Conservation (phyloP, 2,113 vertebrate genomes). For the Tychaedon coryphoeus region DNA sequence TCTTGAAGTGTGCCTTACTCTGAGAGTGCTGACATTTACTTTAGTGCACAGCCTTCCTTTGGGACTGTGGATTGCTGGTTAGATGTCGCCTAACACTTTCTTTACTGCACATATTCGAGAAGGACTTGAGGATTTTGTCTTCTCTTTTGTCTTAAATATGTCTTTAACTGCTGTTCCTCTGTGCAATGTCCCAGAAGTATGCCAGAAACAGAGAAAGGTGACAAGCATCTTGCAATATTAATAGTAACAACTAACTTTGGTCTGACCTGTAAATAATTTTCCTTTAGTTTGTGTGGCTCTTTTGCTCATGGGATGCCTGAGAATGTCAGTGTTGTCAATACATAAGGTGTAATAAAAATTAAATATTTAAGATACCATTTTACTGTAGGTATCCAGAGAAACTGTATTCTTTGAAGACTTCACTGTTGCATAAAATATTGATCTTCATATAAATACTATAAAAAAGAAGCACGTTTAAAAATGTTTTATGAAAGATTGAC, state of each 20-base stretch:
- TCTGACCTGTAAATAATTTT: not conserved
- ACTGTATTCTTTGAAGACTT: not conserved
- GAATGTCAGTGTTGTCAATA: not conserved
- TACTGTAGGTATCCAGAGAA: not conserved
- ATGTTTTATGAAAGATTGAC: not conserved
- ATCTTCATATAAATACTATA: not conserved
- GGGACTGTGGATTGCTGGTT: not conserved
- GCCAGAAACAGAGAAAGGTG: not conserved
- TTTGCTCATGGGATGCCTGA: not conserved
- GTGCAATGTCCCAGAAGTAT: not conserved
- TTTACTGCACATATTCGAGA: not conserved
- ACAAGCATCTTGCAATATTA: not conserved
- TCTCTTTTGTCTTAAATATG: not conserved
- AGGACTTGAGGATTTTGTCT: not conserved
- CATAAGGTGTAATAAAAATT: not conserved
- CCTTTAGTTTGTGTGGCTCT: not conserved
- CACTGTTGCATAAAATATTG: not conserved
- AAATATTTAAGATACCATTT: not conserved
- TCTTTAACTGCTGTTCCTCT: not conserved
- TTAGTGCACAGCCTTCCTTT: not conserved
- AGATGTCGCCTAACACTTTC: not conserved
- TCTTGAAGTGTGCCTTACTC: not conserved
- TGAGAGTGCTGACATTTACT: not conserved
- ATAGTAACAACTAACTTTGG: not conserved
- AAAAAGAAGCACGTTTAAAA: not conserved